Percentiles rank a stretch among this genome's conserved stretches.
phyloP scores from a whole-genome alignment of 1,140 invertebrate species.

The Camponotus pennsylvanicus region DNA sequence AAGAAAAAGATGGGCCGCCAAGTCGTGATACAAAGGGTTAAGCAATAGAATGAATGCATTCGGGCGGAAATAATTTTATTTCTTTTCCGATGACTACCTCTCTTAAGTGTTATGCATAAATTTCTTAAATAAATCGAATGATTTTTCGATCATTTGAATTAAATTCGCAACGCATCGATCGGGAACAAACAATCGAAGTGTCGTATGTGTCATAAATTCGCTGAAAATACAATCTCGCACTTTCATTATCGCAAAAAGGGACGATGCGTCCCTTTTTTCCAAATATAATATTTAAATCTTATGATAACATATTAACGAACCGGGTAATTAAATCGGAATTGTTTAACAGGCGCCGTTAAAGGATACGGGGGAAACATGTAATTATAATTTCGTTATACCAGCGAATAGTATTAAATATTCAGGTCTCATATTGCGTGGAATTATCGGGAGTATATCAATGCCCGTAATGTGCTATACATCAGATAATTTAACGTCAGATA shows the following conservation, averaged over 20 bases:
- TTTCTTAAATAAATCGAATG: not conserved
- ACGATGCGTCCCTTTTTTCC: not conserved
- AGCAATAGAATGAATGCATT: no score
- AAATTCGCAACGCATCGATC: not conserved
- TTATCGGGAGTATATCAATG: conserved; percentile 14
- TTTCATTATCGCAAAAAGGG: not conserved
- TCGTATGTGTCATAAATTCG: not conserved
- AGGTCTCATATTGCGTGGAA: not conserved
- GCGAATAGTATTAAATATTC: conserved; percentile 45
- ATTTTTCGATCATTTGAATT: not conserved
- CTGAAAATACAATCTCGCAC: not conserved
- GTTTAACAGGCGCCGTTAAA: conserved; percentile 19
- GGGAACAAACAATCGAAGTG: not conserved
- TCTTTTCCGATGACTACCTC: not conserved
- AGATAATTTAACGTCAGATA: conserved; percentile 24
- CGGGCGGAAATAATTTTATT: not conserved
- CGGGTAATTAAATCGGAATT: conserved; percentile 49
- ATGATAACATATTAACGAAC: conserved; percentile 35
- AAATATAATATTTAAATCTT: conserved; percentile 35
- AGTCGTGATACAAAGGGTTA: no score
- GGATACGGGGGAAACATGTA: conserved; percentile 8
- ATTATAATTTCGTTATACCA: conserved; percentile 38
- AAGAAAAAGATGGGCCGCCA: no score
- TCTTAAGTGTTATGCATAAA: not conserved
- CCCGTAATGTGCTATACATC: no score